Conservation (phyloP, 2,797 vertebrate genomes). For the Thunnus albacares region DNA sequence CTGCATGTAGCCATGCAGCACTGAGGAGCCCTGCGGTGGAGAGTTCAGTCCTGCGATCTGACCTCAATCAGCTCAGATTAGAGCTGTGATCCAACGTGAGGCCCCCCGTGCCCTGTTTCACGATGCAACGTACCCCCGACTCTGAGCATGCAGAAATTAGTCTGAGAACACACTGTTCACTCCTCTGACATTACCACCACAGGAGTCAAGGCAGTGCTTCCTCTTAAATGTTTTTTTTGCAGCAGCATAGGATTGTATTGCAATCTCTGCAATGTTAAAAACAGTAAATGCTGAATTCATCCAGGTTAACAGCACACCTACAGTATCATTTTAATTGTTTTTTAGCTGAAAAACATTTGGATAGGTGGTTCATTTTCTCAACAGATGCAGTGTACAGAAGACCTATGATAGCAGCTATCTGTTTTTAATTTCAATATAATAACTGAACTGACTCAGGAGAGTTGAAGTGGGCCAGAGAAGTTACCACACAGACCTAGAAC, state of each 20-base stretch:
- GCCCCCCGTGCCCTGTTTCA: slow-evolving; percentile 37
- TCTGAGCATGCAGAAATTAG: slow-evolving; percentile 57
- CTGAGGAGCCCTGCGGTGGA: slow-evolving; percentile 59
- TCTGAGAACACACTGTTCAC: slow-evolving; percentile 34
- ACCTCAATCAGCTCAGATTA: slow-evolving; percentile 84
- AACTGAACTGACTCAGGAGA: slow-evolving; percentile 53
- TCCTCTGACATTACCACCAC: slow-evolving; percentile 20
- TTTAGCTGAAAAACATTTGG: not conserved
- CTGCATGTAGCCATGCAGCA: slow-evolving; percentile 59
- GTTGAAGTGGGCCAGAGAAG: slow-evolving; percentile 67
- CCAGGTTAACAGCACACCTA: slow-evolving; percentile 5
- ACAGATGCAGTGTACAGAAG: not conserved
- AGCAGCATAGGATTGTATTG: slow-evolving; percentile 2
- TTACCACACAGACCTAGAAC: slow-evolving; percentile 60
- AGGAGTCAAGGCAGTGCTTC: slow-evolving; percentile 15
- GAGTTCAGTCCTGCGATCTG: slow-evolving; percentile 74
- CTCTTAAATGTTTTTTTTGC: not conserved
- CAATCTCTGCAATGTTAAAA: not conserved
- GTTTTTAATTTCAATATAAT: slow-evolving; percentile 61
- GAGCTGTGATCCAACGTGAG: slow-evolving; percentile 66
- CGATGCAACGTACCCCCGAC: slow-evolving; percentile 34
- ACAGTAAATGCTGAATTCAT: slow-evolving; percentile 14
- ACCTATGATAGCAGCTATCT: slow-evolving; percentile 38
- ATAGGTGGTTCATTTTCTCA: slow-evolving; percentile 3
- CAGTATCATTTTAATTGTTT: slow-evolving; percentile 7